phyloP scores from a whole-genome alignment of 2,113 vertebrate species.

The Pionites leucogaster region DNA sequence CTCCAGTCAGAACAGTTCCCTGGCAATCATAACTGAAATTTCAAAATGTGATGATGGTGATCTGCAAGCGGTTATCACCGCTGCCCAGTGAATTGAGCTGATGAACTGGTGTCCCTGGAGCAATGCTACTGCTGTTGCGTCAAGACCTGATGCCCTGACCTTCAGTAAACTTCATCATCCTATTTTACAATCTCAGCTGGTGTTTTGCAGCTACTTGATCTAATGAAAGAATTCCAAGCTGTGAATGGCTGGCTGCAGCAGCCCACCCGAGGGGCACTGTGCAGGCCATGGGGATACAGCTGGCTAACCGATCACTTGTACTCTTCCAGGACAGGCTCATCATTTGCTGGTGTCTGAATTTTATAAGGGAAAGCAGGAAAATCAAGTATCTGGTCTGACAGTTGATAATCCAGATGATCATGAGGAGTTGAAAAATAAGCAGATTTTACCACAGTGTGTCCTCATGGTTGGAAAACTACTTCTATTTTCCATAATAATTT shows the following conservation, averaged over 20 bases:
- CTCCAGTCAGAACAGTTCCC: neutral
- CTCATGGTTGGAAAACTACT: conserved; percentile 4
- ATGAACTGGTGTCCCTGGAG: neutral
- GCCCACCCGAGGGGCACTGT: fast-evolving
- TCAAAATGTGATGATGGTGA: neutral
- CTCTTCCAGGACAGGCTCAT: neutral
- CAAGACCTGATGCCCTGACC: neutral
- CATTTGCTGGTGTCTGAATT: neutral
- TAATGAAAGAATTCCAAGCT: neutral
- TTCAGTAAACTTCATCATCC: neutral
- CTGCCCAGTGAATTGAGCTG: neutral
- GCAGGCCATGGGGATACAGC: fast-evolving
- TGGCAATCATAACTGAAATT: neutral
- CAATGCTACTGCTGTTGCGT: neutral
- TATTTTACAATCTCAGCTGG: neutral
- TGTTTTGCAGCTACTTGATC: neutral
- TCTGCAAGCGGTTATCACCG: neutral
- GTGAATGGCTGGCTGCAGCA: neutral
- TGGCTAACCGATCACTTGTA: neutral
- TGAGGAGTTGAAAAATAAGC: conserved; percentile 7
- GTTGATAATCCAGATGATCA: neutral
- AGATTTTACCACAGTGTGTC: neutral
- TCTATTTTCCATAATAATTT: conserved; percentile 24
- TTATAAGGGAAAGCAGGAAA: neutral
- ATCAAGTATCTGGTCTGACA: neutral